Conservation (phyloP, 2,888 invertebrate genomes). For the Acleris cristana region DNA sequence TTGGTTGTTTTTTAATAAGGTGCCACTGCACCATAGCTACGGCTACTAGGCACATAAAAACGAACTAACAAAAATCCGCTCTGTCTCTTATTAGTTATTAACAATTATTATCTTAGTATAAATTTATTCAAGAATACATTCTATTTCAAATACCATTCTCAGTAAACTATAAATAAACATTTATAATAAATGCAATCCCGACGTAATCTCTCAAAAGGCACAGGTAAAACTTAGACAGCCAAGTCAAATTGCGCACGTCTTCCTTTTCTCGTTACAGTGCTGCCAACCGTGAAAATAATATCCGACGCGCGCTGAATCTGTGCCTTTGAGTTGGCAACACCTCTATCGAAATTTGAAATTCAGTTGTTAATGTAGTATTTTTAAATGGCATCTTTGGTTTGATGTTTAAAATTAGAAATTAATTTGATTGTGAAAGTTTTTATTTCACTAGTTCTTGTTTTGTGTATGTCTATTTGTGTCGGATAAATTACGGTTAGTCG, state of each 20-base stretch:
- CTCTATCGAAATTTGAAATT: conserved; percentile 27
- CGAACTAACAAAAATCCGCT: too few species aligned
- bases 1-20: too few species aligned
- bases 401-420: not conserved
- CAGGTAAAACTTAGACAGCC: conserved; percentile 11
- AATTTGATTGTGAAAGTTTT: not conserved
- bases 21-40: too few species aligned
- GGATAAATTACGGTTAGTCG: too few species aligned
- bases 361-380: conserved; percentile 14
- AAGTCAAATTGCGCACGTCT: conserved; percentile 31
- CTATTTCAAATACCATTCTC: too few species aligned
- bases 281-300: conserved; percentile 40
- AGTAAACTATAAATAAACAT: not conserved
- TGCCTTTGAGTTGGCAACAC: conserved; percentile 39
- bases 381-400: not conserved
- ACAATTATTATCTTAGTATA: too few species aligned
- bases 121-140: too few species aligned
- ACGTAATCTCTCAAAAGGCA: conserved; percentile 13
- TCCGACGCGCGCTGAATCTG: conserved; percentile 37
- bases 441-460: too few species aligned
- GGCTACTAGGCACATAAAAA: too few species aligned
- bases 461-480: too few species aligned
- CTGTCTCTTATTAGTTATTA: too few species aligned
- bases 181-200: not conserved
- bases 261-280: conserved; percentile 37